Percentiles rank a stretch among this genome's conserved stretches.
These are phyloP conservation scores for Endomychus coccineus DNA, from an alignment of 2,888 invertebrate genomes.

Conservation along the genomic window DNA sequence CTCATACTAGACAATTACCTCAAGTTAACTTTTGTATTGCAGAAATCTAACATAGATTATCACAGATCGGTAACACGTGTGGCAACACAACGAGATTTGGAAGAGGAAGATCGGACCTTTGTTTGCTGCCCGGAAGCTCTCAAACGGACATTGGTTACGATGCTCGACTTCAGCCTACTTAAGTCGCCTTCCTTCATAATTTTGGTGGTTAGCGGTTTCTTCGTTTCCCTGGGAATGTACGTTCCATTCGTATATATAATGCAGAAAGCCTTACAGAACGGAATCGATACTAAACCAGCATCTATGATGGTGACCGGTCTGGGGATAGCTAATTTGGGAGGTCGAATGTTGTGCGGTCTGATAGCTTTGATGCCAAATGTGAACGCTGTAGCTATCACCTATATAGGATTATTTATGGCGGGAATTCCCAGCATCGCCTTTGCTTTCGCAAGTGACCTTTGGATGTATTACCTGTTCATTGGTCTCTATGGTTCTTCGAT, in stretches of 20 bases:
- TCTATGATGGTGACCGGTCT: constrained; percentile 59
- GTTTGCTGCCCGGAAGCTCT: constrained; percentile 37
- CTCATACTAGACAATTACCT: too few species aligned
- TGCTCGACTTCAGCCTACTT: constrained; percentile 35
- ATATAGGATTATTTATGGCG: constrained; percentile 55
- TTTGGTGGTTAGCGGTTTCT: constrained; percentile 48
- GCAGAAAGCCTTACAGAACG: constrained; percentile 46
- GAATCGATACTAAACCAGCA: constrained; percentile 41
- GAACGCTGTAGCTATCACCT: constrained; percentile 59
- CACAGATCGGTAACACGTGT: constrained; percentile 51
- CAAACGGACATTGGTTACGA: constrained; percentile 32
- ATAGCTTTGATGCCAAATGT: constrained; percentile 50
- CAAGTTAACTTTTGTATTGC: constrained; percentile 15
- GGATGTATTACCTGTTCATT: constrained; percentile 51
- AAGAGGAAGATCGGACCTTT: constrained; percentile 44
- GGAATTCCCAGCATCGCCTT: constrained; percentile 55
- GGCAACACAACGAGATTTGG: constrained; percentile 42
- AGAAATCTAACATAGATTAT: constrained; percentile 47
- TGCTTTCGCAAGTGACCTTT: constrained; percentile 41
- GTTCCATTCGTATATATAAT: constrained; percentile 67
- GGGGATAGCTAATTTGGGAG: constrained; percentile 64
- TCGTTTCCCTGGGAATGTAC: constrained; percentile 69
- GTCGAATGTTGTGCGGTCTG: constrained; percentile 62
- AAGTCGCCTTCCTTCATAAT: constrained; percentile 36
- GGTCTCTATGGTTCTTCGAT: constrained; percentile 59